A percentile compares a stretch with the other conserved stretches of the same genome.
These are phyloP conservation scores for Thunnus albacares DNA, from an alignment of 2,797 vertebrate species.

Conservation along the genomic window DNA sequence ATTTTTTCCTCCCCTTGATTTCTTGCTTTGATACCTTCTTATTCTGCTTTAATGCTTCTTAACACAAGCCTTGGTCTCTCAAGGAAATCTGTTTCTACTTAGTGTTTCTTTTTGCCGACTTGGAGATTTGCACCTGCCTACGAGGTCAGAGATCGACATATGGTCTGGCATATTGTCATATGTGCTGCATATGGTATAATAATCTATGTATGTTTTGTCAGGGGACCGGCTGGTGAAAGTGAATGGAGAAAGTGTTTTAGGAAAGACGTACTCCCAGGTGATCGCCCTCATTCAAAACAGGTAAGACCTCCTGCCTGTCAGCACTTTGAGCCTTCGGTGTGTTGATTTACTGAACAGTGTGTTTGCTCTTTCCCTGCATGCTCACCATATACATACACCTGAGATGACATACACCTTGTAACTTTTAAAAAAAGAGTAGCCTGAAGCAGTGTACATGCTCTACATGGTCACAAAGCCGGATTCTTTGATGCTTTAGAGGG, in stretches of 20 bases:
- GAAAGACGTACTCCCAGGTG: slow-evolving; percentile 98
- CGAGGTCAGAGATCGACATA: neutral
- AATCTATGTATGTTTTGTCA: slow-evolving; percentile 67
- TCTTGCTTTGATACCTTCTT: slow-evolving; percentile 2
- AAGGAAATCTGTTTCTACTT: slow-evolving; percentile 8
- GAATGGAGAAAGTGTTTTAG: slow-evolving; percentile 95
- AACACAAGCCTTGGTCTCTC: neutral
- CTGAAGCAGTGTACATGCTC: slow-evolving; percentile 38
- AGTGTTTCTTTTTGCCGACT: neutral
- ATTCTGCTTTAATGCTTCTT: neutral
- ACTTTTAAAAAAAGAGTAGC: slow-evolving; percentile 33
- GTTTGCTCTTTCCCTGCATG: slow-evolving; percentile 35
- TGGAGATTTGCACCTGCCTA: neutral
- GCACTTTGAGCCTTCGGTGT: neutral
- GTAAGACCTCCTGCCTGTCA: slow-evolving; percentile 77
- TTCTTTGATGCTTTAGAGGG: neutral
- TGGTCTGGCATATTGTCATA: neutral
- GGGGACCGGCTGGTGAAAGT: slow-evolving; percentile 98
- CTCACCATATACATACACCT: neutral
- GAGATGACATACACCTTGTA: neutral
- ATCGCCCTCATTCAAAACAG: slow-evolving; percentile 99
- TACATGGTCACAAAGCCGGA: neutral
- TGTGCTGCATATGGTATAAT: neutral
- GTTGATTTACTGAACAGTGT: slow-evolving; percentile 18
- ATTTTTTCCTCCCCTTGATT: neutral